Conservation (phyloP, 2,888 invertebrate genomes). For the Diogma glabrata region DNA sequence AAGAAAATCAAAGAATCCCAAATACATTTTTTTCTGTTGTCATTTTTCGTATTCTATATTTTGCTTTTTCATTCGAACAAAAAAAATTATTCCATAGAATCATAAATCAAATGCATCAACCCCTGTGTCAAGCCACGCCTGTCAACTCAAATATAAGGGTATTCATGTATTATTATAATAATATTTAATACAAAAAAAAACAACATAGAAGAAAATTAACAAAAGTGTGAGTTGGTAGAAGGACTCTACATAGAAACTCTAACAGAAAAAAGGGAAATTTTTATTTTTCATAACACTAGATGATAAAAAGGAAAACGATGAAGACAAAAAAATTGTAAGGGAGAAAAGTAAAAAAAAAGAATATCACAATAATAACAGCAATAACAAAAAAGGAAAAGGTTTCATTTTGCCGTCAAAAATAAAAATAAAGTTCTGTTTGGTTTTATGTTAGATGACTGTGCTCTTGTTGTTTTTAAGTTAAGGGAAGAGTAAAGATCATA, state of each 20-base stretch:
- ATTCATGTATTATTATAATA: constrained; percentile 6
- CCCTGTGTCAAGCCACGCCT: constrained; percentile 15
- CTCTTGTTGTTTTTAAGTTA: constrained; percentile 2
- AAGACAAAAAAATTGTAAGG: constrained; percentile 5
- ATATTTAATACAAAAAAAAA: constrained; percentile 7
- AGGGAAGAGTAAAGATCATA: neutral
- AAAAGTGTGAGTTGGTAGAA: too few species aligned
- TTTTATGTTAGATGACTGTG: constrained; percentile 1
- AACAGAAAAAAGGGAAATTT: constrained; percentile 8
- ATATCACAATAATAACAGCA: neutral
- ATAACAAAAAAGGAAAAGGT: constrained; percentile 6
- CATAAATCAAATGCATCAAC: constrained; percentile 16
- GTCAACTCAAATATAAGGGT: constrained; percentile 12
- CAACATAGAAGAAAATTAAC: too few species aligned
- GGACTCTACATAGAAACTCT: too few species aligned
- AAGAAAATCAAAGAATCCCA: too few species aligned
- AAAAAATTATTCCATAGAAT: constrained; percentile 2
- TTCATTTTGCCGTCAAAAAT: constrained; percentile 9
- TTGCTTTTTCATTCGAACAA: too few species aligned
- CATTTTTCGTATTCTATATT: too few species aligned
- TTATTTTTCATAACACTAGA: constrained; percentile 9
- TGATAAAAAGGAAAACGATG: too few species aligned
- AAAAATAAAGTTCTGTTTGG: constrained; percentile 6
- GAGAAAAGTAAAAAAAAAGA: constrained; percentile 4
- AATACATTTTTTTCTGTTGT: too few species aligned